Base-by-base conservation (phyloP, 2,888 invertebrate species). In the Cryptus armator region DNA sequence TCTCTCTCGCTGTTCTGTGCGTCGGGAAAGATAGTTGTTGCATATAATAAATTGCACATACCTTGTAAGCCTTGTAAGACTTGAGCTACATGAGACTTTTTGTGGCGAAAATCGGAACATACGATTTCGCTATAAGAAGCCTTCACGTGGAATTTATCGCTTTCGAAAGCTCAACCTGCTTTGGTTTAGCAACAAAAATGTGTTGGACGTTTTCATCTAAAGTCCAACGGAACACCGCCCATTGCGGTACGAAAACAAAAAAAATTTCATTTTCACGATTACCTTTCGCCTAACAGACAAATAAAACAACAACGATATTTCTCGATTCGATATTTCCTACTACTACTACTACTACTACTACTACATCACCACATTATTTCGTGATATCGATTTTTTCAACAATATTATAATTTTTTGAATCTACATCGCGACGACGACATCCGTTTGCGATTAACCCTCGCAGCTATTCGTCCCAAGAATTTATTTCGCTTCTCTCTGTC, bases 381-480 rank as follows among this genome's bases (percentile, higher is more conserved):
- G 2, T 24, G 6, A 16, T 19, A 53, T 16, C 3, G 16, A 10
- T 24, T 56, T 56, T 51, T 56, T 24, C 10, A 10, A 9, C 4
- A 12, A 24, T 12, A 1, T 9, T 12, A 24, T 24, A 1, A 3
- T 3, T 24, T 56, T 24, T 24, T 10, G 12, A 56, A 56, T 24
- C 9, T 56, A 56, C 3, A 24, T 56, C 14, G 14, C 46, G 46
- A 19, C 53, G 19, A 19, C 19, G 7, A 19, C 53, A 19, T 1
- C 24, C 1, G 19, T 53, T 19, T n/a, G 64, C 59, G 59, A 29
- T 64, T 37, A 14, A 43, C 43, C 72, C 24, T 56, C 44, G 72
- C 32, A 0, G 46, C 16, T n/a, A 32, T 46, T 62, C 74, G 74
- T 62, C 48, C 19, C 56, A 62, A 84, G 77, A 81, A 81, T 84